phyloP scores from a whole-genome alignment of 2,113 vertebrate species.

The Trachemys scripta region DNA sequence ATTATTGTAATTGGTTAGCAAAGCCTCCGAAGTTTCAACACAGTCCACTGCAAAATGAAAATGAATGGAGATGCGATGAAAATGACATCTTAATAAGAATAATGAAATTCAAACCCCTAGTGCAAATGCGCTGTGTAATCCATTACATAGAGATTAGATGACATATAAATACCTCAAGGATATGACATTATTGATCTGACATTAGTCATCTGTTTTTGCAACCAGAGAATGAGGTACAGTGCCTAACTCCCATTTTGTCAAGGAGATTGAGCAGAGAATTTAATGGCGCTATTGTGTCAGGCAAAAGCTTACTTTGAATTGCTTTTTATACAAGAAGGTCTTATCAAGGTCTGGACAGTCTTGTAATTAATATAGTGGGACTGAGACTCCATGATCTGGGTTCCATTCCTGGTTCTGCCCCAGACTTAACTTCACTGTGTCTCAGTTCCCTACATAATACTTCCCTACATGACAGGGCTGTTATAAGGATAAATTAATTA shows the following conservation, averaged over 20 bases:
- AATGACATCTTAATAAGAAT: slow-evolving; percentile 72
- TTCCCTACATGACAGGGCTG: neutral
- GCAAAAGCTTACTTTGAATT: neutral
- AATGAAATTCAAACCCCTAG: slow-evolving; percentile 63
- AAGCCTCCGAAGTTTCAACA: slow-evolving; percentile 50
- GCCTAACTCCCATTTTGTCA: neutral
- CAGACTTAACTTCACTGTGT: neutral
- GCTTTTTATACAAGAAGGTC: neutral
- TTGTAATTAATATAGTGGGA: slow-evolving; percentile 1
- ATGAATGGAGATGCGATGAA: slow-evolving; percentile 49
- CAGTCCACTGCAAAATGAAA: slow-evolving; percentile 59
- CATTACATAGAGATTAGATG: slow-evolving; percentile 56
- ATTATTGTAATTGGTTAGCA: slow-evolving; percentile 55
- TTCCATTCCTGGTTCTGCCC: neutral
- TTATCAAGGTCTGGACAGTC: neutral
- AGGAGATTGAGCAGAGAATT: neutral
- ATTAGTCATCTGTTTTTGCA: slow-evolving; percentile 41
- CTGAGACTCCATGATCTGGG: neutral
- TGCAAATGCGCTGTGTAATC: slow-evolving; percentile 48
- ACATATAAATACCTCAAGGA: slow-evolving; percentile 66
- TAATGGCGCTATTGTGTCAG: neutral
- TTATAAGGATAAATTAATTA: neutral
- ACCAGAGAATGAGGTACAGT: neutral
- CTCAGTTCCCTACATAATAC: neutral
- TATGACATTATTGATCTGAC: slow-evolving; percentile 56